Conservation (phyloP, 2,888 invertebrate genomes). For the Tipula unca region DNA sequence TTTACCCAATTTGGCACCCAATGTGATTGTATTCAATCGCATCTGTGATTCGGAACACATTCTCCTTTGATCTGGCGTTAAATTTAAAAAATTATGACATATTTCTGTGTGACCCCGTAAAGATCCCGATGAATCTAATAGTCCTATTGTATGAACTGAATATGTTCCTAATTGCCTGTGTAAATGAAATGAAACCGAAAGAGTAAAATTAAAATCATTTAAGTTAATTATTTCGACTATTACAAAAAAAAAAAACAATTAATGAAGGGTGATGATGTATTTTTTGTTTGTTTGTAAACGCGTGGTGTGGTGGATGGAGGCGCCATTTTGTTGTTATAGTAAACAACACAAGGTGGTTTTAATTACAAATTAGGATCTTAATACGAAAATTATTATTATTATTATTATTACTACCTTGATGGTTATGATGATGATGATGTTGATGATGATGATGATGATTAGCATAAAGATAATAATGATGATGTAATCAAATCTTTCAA, state of each 20-base stretch:
- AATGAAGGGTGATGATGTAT: neutral
- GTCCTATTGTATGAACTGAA: slow-evolving; percentile 26
- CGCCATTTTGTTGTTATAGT: neutral
- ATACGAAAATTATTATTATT: neutral
- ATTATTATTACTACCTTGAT: neutral
- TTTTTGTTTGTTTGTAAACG: neutral
- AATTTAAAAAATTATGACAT: slow-evolving; percentile 26
- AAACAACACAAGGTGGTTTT: neutral
- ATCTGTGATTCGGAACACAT: slow-evolving; percentile 26
- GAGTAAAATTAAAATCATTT: neutral
- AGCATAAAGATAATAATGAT: slow-evolving; percentile 16
- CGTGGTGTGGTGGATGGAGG: neutral
- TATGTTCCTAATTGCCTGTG: slow-evolving; percentile 27
- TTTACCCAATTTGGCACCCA: slow-evolving; percentile 74
- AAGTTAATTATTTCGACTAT: neutral
- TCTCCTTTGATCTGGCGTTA: slow-evolving; percentile 26
- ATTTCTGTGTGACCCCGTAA: slow-evolving; percentile 25
- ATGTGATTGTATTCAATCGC: slow-evolving; percentile 57
- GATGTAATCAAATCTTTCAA: slow-evolving; percentile 18
- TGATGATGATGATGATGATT: slow-evolving; percentile 16
- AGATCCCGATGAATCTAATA: slow-evolving; percentile 24
- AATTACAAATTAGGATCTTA: neutral
- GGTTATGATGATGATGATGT: neutral
- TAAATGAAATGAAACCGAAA: slow-evolving; percentile 1
- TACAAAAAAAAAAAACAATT: neutral